Conservation (phyloP, 2,113 vertebrate species). For the Eurypyga helias region DNA sequence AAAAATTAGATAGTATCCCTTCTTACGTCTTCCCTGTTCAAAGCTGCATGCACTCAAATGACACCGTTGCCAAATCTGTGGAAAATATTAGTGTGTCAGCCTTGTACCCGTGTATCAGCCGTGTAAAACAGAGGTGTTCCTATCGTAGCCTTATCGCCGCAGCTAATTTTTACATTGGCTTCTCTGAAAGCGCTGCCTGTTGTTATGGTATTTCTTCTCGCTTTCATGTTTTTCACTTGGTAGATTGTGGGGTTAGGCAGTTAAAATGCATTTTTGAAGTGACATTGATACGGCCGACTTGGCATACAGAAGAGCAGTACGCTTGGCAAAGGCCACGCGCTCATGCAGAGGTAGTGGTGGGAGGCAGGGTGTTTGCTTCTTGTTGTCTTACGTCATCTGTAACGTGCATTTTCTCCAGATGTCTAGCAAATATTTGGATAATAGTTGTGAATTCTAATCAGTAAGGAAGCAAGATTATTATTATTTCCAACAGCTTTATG, state of each 20-base stretch:
- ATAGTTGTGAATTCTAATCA: background rate
- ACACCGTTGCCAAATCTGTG: background rate
- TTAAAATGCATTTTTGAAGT: background rate
- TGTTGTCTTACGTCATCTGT: background rate
- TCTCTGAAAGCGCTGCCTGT: background rate
- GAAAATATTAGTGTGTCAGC: background rate
- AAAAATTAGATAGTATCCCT: background rate
- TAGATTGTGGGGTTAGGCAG: accelerated
- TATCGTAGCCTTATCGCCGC: background rate
- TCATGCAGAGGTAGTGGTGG: background rate
- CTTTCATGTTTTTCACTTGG: accelerated
- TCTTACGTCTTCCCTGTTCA: background rate
- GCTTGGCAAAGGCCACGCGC: background rate
- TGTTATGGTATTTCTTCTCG: background rate
- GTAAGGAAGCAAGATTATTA: background rate
- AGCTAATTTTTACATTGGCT: background rate
- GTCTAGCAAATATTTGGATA: background rate
- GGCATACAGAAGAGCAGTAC: background rate
- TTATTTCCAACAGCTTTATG: background rate
- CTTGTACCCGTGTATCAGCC: background rate
- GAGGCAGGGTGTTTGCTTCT: background rate
- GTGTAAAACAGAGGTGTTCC: background rate
- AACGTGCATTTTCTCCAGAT: background rate
- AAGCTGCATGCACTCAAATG: background rate
- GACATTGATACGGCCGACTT: background rate